Conservation (phyloP, 2,113 vertebrate species). For the Sturnus vulgaris region DNA sequence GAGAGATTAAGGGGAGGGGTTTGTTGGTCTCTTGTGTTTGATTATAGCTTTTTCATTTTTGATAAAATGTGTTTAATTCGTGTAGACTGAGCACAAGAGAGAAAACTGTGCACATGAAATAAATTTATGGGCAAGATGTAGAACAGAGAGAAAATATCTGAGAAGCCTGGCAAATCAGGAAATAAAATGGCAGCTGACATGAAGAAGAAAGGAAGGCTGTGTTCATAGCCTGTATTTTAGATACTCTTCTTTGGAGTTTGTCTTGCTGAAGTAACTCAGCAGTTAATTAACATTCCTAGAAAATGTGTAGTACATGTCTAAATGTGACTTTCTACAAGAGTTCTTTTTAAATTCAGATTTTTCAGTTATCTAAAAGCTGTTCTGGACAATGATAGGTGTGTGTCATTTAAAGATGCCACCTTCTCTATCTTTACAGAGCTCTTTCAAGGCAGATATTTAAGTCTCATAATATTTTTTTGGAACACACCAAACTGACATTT, state of each 20-base stretch:
- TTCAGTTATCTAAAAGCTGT: background rate
- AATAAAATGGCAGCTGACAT: background rate
- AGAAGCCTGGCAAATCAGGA: background rate
- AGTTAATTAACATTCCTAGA: background rate
- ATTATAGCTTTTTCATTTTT: background rate
- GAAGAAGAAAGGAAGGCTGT: background rate
- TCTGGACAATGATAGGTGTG: background rate
- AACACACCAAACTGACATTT: background rate
- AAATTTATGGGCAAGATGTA: background rate
- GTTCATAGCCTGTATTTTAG: background rate
- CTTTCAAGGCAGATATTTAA: background rate
- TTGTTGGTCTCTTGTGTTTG: background rate
- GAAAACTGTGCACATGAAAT: background rate
- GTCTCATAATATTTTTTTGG: background rate
- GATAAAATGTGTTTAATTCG: background rate
- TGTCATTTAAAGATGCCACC: background rate
- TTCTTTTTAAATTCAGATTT: background rate
- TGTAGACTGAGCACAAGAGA: background rate
- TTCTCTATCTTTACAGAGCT: background rate
- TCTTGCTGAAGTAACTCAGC: background rate
- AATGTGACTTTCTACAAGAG: background rate
- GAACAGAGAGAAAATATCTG: background rate
- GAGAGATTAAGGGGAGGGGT: background rate
- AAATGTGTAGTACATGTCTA: background rate
- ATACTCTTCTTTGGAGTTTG: background rate